These are phyloP conservation scores for Aricia artaxerxes DNA, from an alignment of 2,888 invertebrate species.

Conservation along the genomic window DNA sequence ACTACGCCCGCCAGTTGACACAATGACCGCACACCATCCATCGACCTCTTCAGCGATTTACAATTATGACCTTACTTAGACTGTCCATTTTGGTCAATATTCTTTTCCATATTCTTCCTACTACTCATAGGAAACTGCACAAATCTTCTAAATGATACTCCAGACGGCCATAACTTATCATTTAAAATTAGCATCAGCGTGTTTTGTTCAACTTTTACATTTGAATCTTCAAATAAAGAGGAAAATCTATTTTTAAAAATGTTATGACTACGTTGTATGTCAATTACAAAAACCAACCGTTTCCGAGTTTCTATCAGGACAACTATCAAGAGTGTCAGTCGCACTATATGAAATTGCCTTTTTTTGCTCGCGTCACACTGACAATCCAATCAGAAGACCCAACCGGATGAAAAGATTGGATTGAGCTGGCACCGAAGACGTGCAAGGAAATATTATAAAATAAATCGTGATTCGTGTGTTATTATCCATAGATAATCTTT, in stretches of 20 bases:
- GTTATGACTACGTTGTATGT: too few species aligned
- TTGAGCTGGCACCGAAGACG: background rate
- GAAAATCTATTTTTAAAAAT: background rate
- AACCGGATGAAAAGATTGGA: constrained; percentile 15
- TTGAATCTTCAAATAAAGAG: background rate
- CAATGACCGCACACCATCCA: too few species aligned
- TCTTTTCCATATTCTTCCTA: too few species aligned
- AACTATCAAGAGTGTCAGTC: background rate
- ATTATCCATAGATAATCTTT: constrained; percentile 17
- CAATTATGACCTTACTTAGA: too few species aligned
- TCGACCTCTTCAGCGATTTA: too few species aligned
- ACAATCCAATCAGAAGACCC: constrained; percentile 19
- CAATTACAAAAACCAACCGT: background rate
- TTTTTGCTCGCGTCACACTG: background rate
- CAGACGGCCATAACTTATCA: too few species aligned
- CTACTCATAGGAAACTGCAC: too few species aligned
- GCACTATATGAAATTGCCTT: constrained; percentile 16
- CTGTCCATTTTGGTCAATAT: too few species aligned
- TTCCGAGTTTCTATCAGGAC: background rate
- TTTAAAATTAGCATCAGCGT: background rate
- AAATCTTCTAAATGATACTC: too few species aligned
- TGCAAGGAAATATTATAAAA: background rate
- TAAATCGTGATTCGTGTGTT: background rate
- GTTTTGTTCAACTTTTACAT: background rate
- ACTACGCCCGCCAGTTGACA: too few species aligned